Base-by-base conservation (phyloP, 2,797 vertebrate genomes). In the Myotis planiceps region DNA sequence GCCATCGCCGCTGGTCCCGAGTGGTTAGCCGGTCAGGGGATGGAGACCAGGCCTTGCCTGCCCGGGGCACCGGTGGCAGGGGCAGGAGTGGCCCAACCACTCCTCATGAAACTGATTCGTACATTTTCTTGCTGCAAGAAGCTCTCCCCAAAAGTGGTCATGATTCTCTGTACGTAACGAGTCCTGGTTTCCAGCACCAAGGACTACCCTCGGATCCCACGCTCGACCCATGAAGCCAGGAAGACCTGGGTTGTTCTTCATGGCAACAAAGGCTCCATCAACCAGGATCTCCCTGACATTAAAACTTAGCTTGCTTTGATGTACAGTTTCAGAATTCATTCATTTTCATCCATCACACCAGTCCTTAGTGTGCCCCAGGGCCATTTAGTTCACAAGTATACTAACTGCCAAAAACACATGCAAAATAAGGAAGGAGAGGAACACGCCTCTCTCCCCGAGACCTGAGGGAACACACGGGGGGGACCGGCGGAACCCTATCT, bases 291-390 rank as follows among this genome's bases (percentile, higher is more conserved):
- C 53, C 47, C 39, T 9, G 9, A 72, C 13, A 49, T 32, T 16
- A 69, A 88, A 92, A 84, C 45, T 47, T 29, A 19, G 65, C 82
- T 90, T 91, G 88, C 88, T 92, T 29, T 42, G 69, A 72, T 32
- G 21, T 60, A 82, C 55, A 27, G 21, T 63, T 53, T 87, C 74
- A 80, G 45, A 32, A 79, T 60, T 37, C 58, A 75, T 23, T 78
- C 42, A 19, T 32, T 79, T 51, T 92, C 82, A 18, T 66, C 72
- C 84, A 49, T 85, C 79, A 94, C 68, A 32, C 27, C 72, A 32
- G 55, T 91, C 80, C 51, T 75, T 69, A 78, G 0, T 1, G 74
- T 34, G 14, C 63, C 76, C 89, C 25, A 6, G 51, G 65, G 89
- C 74, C 58, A 88, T 58, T 45, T 63, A 79, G 96, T 81, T 84